Evolutionary conservation across 1,140 invertebrate species (phyloP).

Genomic region (Drosophila malerkotliana): DNA sequence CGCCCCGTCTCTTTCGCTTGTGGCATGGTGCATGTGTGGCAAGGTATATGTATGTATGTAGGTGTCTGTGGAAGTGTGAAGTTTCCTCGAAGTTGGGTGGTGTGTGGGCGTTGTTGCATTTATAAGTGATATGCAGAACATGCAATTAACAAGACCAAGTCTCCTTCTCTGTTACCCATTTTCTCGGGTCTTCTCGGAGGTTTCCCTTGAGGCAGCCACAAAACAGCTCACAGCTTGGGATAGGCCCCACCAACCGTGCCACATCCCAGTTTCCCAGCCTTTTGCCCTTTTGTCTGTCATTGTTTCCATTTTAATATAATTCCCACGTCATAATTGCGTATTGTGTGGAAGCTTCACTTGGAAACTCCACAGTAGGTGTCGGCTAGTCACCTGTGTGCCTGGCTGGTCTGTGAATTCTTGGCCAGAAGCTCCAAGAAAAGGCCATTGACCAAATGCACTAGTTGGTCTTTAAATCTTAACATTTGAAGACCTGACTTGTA

Average conservation of each 20-base stretch:
- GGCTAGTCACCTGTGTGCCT: conserved; percentile 1
- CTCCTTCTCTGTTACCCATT: conserved; percentile 1
- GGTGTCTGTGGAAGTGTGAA: conserved; percentile 50
- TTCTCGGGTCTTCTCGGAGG: conserved; percentile 44
- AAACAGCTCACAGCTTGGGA: conserved; percentile 51
- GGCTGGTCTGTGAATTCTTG: conserved; percentile 32
- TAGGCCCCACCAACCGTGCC: conserved; percentile 11
- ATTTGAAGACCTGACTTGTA: too few species aligned
- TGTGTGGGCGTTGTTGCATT: conserved; percentile 60
- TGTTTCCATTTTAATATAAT: conserved; percentile 82
- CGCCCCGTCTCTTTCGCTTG: not conserved
- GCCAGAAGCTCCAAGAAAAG: conserved; percentile 29
- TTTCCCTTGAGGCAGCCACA: conserved; percentile 53
- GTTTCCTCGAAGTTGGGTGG: conserved; percentile 10
- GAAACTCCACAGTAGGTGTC: conserved; percentile 24
- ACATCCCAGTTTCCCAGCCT: not conserved
- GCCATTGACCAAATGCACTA: conserved; percentile 45
- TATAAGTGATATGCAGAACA: conserved; percentile 83
- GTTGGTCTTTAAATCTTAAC: too few species aligned
- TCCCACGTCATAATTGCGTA: conserved; percentile 81
- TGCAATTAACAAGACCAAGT: conserved; percentile 75
- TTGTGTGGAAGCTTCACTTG: conserved; percentile 45
- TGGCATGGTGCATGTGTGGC: conserved; percentile 11
- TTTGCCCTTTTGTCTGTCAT: conserved; percentile 35
- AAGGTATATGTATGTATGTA: not conserved